A percentile compares a stretch with the other conserved stretches of the same genome.
phyloP scores from a whole-genome alignment of 1,140 invertebrate genomes.

The Zophobas atratus region DNA sequence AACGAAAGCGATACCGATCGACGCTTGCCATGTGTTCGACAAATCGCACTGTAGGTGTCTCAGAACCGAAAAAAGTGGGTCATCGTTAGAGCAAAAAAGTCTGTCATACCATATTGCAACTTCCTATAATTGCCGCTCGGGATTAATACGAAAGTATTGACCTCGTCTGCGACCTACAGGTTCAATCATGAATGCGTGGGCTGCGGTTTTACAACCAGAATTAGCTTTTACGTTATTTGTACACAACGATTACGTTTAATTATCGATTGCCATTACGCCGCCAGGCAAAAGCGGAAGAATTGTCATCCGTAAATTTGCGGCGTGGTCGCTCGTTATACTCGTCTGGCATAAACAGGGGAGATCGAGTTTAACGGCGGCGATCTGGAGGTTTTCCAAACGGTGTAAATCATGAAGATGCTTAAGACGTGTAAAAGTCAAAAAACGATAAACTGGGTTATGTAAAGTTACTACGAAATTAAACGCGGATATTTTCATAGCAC shows the following conservation, averaged over 20 bases:
- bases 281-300: constrained; percentile 11
- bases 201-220: constrained; percentile 41
- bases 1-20: constrained; percentile 18
- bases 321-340: background rate
- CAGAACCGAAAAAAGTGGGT: constrained; percentile 13
- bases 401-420: constrained; percentile 25
- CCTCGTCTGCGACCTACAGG: constrained; percentile 63
- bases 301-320: background rate
- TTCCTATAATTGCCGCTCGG: constrained; percentile 21
- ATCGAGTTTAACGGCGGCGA: constrained; percentile 8
- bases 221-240: constrained; percentile 35
- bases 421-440: constrained; percentile 11
- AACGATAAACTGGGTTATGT: constrained; percentile 3
- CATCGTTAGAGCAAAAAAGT: constrained; percentile 2
- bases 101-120: constrained; percentile 1
- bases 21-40: constrained; percentile 29
- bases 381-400: constrained; percentile 23
- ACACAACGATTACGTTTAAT: constrained; percentile 27
- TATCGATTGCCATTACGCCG: constrained; percentile 1
- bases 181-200: constrained; percentile 59
- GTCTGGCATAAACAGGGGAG: background rate
- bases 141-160: constrained; percentile 59
- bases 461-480: constrained; percentile 24
- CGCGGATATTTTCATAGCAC: constrained; percentile 2
- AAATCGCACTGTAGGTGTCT: constrained; percentile 21